Percentiles rank a stretch among this genome's conserved stretches.
phyloP scores from a whole-genome alignment of 2,113 vertebrate genomes.

The Felis chaus region DNA sequence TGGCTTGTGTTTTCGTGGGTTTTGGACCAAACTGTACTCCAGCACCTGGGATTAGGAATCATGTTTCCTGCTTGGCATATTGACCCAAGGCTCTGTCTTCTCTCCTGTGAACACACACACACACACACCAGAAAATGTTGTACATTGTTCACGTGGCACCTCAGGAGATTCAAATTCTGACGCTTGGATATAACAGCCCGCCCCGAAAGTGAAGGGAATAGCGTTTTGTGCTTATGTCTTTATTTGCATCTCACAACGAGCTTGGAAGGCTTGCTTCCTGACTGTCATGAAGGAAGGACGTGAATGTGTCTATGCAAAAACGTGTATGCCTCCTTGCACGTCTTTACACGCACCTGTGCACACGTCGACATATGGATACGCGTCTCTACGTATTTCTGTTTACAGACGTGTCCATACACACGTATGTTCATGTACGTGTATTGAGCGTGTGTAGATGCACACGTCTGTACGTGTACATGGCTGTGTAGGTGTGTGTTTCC shows the following conservation, averaged over 20 bases:
- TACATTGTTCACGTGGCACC: no score
- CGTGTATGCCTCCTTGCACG: neutral
- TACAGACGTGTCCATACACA: neutral
- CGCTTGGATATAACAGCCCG: no score
- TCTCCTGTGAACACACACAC: neutral
- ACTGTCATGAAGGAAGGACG: neutral
- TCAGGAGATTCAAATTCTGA: neutral
- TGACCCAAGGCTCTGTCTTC: no score
- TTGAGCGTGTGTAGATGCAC: fast-evolving
- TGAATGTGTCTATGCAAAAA: neutral
- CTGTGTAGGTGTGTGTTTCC: neutral
- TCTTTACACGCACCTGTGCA: neutral
- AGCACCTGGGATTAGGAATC: neutral
- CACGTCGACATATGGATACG: fast-evolving
- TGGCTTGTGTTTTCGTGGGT: neutral
- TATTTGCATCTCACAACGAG: neutral
- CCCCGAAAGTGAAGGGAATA: neutral
- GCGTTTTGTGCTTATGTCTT: neutral
- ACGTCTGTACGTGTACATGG: neutral
- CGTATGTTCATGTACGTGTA: no score
- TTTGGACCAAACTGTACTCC: neutral
- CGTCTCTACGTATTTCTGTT: no score
- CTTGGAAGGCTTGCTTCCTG: no score
- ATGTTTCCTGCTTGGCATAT: neutral
- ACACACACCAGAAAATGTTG: neutral